Evolutionary conservation across 2,888 invertebrate species (phyloP), one percentile per base, ranked within the genome.

Genomic region (Lithophane ornitopus): DNA sequence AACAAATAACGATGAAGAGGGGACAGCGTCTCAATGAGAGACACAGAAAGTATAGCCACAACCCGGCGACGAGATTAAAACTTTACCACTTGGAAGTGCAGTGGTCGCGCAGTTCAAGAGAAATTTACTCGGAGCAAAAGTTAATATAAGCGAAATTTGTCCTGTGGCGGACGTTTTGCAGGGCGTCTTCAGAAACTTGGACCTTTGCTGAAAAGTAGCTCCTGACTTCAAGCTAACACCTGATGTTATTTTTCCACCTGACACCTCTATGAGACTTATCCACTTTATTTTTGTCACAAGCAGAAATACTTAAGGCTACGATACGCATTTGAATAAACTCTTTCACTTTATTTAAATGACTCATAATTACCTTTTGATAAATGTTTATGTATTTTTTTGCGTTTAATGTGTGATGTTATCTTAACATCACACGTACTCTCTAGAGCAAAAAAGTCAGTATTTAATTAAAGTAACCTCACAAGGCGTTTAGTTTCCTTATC

Each of bases 131-230:
- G 85, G 90, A 93, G 93, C 93, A 95, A 95, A 96, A 96, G 95
- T 95, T 96, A 95, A 96, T 95, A 95, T 94, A 95, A 95, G 94
- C 94, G 92, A 94, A 95, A 95, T 95, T 95, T 94, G 95, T 95
- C 93, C 92, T 93, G 93, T 91, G 92, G 94, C 91, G 85, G 89
- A 92, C 92, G 93, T 94, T 94, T 93, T 92, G 93, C 89, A 91
- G 93, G 89, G 77, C 88, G 89, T 88, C 87, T 90, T 88, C 87
- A 84, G 88, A 88, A 91, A 94, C 91, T 95, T 93, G 88, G 85
- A 89, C 90, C 91, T 91, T 90, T 87, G 84, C 81, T 84, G 86
- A 84, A 87, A 91, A 91, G 92, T 90, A 92, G 92, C 91, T 92
- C 87, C 85, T 74, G 78, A 83, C 88, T 76, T 89, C 87, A 88